Evolutionary conservation across 2,113 vertebrate genomes (phyloP).

Genomic region (Xenus cinereus): DNA sequence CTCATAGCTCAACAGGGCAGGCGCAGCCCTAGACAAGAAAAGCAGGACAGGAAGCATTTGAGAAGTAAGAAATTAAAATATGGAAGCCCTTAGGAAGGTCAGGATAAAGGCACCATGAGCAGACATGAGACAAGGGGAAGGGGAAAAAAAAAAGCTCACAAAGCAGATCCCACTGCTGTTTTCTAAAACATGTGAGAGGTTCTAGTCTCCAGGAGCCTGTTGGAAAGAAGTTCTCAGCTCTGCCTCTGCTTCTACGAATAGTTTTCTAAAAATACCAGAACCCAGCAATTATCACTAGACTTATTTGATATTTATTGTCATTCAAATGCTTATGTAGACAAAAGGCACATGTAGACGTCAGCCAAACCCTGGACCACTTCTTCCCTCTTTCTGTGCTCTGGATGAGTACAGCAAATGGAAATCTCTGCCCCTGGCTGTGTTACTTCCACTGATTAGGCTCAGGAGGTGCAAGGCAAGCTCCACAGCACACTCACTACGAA

Average conservation of each 20-base stretch:
- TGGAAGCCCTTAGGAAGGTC: background rate
- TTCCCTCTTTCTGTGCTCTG: background rate
- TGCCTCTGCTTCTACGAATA: constrained; percentile 31
- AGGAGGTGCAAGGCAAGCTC: background rate
- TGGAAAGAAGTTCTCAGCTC: constrained; percentile 5
- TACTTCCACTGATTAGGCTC: background rate
- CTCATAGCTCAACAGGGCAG: background rate
- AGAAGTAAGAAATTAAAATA: background rate
- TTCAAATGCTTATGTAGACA: background rate
- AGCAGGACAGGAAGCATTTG: background rate
- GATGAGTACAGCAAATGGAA: background rate
- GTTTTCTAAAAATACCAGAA: constrained; percentile 28
- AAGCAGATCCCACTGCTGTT: background rate
- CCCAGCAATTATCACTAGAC: background rate
- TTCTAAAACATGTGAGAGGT: background rate
- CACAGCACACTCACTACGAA: background rate
- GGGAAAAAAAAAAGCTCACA: background rate
- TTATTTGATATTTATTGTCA: constrained; percentile 4
- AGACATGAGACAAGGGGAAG: background rate
- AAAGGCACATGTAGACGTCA: background rate
- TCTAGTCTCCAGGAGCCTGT: background rate
- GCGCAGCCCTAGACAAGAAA: background rate
- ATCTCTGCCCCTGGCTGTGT: background rate
- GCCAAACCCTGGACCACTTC: background rate
- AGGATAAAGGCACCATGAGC: background rate